phyloP scores from a whole-genome alignment of 2,113 vertebrate genomes.

The Galbula dea region DNA sequence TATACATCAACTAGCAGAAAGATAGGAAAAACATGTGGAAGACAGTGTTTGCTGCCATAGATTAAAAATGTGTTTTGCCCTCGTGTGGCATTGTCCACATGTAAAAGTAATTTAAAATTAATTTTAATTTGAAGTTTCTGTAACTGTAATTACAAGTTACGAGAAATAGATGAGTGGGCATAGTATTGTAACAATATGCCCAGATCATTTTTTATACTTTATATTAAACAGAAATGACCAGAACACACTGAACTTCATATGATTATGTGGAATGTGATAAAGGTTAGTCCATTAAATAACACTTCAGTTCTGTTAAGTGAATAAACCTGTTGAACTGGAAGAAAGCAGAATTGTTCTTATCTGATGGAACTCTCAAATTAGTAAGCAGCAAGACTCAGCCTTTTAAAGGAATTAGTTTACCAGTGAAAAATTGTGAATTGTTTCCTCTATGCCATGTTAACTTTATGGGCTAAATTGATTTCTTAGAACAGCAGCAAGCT shows the following conservation, averaged over 20 bases:
- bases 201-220: background rate
- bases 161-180: background rate
- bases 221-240: background rate
- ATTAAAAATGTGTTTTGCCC: background rate
- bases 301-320: constrained; percentile 8
- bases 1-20: background rate
- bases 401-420: constrained; percentile 59
- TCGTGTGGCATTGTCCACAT: background rate
- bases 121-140: background rate
- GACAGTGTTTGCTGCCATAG: background rate
- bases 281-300: constrained; percentile 35
- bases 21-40: background rate
- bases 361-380: constrained; percentile 23
- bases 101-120: background rate
- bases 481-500: constrained; percentile 27
- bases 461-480: constrained; percentile 39
- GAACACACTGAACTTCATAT: background rate
- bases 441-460: constrained; percentile 6
- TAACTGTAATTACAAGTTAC: background rate
- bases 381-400: background rate
- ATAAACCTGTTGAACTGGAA: constrained; percentile 26
- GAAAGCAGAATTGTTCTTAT: constrained; percentile 15
- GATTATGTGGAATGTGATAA: constrained; percentile 22
- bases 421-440: background rate
- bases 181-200: background rate